Evolutionary conservation across 2,888 invertebrate species (phyloP), one percentile per base, ranked within the genome.

Genomic region (Tenodera sinensis): DNA sequence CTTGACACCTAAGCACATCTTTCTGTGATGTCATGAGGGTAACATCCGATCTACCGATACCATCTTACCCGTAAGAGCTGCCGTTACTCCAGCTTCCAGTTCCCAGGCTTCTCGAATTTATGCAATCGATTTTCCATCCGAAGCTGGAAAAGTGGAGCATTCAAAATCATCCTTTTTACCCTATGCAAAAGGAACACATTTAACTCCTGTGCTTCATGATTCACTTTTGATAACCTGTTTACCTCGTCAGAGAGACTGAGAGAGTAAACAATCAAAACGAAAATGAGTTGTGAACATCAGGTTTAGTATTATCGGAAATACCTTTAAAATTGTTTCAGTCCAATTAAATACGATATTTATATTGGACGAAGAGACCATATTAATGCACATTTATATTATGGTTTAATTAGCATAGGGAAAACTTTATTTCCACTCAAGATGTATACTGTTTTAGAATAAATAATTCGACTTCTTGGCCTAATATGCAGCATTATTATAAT

Each of bases 51-150:
- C 25, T 20, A 20, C 54, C 54, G 54, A 71, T 71, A 71, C 54
- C 54, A 25, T 15, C 83, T 9, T 85, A 28, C 85, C n/a, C 85
- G 8, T 28, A 27, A 85, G 42, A 27, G 34, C 54, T 71, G 71
- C 20, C 86, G 20, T 81, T 14, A 28, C 85, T 86, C 85, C 88
- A 71, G 28, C 84, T 83, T 89, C 83, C 85, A 89, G 34, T 47
- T 82, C 42, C 28, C 87, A 85, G 83, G 28, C 34, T 87, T 71
- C 89, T 89, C 88, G 54, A 89, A 88, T 89, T 88, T 89, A 89
- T 89, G 89, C 71, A 88, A 89, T 89, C 85, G 89, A 89, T 89
- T 89, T 88, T 88, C 87, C 88, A 89, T 47, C 88, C 89, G 84
- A 30, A 82, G 81, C 47, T 27, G 54, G 20, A 71, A 71, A 71